Conservation (phyloP, 1,140 invertebrate genomes). For the Schlechtendalia chinensis region DNA sequence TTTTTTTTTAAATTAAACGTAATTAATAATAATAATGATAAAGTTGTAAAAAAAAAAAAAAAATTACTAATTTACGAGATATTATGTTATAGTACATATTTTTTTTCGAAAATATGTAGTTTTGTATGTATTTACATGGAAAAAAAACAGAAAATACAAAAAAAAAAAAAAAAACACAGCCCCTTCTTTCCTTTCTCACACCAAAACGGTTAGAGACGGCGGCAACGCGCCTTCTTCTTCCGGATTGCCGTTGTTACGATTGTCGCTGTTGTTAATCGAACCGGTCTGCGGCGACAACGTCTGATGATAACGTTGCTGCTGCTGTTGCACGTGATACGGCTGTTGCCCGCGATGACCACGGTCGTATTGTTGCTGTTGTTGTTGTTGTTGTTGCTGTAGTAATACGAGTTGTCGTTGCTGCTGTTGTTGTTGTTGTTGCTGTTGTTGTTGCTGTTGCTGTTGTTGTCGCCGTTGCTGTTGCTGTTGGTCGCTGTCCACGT, state of each 20-base stretch:
- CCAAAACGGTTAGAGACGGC: constrained; percentile 1
- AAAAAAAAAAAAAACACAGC: neutral
- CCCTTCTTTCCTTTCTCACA: neutral
- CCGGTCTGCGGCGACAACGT: neutral
- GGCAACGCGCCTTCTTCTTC: neutral
- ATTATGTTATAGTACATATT: neutral
- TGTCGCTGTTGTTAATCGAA: neutral
- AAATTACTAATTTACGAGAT: neutral
- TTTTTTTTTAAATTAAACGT: no score
- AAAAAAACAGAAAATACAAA: no score
- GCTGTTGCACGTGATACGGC: constrained; percentile 1
- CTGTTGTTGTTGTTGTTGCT: neutral
- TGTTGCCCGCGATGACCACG: neutral
- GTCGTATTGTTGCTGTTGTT: constrained; percentile 17
- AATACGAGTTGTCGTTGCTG: neutral
- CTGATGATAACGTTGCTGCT: neutral
- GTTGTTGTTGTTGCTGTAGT: neutral
- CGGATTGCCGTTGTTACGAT: neutral
- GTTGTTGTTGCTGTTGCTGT: neutral
- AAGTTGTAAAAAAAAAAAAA: neutral
- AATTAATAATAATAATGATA: constrained; percentile 5
- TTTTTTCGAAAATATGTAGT: neutral
- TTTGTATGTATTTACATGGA: neutral
- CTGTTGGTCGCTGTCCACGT: constrained; percentile 11
- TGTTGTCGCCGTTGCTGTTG: neutral